phyloP scores from a whole-genome alignment of 1,140 invertebrate species.

The Doryteuthis pealeii region DNA sequence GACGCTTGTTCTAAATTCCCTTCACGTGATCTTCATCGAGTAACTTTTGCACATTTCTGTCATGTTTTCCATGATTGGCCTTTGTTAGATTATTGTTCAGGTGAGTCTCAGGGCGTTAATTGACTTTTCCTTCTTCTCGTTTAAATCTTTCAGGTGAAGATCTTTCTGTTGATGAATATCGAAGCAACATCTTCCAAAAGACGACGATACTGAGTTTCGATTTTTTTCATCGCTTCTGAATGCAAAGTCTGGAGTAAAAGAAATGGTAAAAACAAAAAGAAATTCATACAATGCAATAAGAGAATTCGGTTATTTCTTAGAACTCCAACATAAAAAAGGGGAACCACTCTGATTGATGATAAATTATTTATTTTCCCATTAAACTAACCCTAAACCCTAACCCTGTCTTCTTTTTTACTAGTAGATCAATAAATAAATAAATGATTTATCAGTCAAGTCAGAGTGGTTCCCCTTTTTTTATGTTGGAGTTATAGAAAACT shows the following conservation, averaged over 20 bases:
- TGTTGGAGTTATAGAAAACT: no score
- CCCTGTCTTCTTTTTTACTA: no score
- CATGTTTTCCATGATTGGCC: constrained; percentile 31
- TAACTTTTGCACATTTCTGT: constrained; percentile 37
- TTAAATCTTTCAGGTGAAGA: constrained; percentile 24
- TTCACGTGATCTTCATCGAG: constrained; percentile 33
- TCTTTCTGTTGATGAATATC: constrained; percentile 34
- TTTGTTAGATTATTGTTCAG: constrained; percentile 27
- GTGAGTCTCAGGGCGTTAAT: constrained; percentile 25
- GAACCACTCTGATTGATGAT: no score
- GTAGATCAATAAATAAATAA: no score
- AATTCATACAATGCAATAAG: not conserved
- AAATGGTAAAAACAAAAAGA: constrained; percentile 12
- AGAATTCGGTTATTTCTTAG: no score
- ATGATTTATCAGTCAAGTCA: no score
- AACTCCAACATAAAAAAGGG: no score
- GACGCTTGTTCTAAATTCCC: constrained; percentile 35
- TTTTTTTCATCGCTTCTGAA: constrained; percentile 29
- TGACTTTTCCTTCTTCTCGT: constrained; percentile 24
- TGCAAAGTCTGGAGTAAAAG: constrained; percentile 37
- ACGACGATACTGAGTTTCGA: constrained; percentile 44
- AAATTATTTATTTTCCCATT: no score
- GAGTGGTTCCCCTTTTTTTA: no score
- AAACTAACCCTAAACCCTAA: no score
- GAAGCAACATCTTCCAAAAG: constrained; percentile 40